These are phyloP conservation scores for Paramormyrops kingsleyae DNA, from an alignment of 2,113 vertebrate species.

Conservation along the genomic window DNA sequence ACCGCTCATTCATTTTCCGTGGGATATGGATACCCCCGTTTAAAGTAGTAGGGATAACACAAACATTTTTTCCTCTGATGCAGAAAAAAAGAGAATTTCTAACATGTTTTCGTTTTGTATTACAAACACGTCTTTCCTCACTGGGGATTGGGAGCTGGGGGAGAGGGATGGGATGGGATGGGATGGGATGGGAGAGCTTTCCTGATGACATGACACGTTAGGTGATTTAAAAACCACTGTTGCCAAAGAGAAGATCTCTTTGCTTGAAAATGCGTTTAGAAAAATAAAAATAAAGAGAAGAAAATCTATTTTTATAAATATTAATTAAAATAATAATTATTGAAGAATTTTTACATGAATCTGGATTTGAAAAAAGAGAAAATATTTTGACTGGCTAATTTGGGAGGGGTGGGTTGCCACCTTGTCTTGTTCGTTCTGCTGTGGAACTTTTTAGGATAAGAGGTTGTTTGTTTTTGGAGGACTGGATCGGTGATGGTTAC, in stretches of 20 bases:
- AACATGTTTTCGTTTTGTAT: constrained; percentile 88
- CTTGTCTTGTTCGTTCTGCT: constrained; percentile 99
- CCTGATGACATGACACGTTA: constrained; percentile 98
- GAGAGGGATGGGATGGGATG: constrained; percentile 77
- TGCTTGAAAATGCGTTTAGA: constrained; percentile 99
- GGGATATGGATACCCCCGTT: constrained; percentile 80
- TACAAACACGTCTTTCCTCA: constrained; percentile 94
- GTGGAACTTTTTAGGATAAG: constrained; percentile 99
- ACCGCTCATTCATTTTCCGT: constrained; percentile 75
- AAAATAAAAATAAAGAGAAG: constrained; percentile 89
- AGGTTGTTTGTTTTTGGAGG: constrained; percentile 93
- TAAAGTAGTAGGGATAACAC: constrained; percentile 77
- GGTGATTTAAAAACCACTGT: constrained; percentile 93
- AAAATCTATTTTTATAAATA: constrained; percentile 99
- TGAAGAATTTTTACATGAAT: constrained; percentile 99
- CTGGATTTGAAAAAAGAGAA: constrained; percentile 99
- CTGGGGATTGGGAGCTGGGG: constrained; percentile 79
- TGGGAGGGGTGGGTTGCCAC: constrained; percentile 86
- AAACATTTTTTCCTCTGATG: constrained; percentile 61
- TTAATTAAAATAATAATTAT: constrained; percentile 75
- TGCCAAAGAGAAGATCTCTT: constrained; percentile 99
- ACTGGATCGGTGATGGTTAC: constrained; percentile 96
- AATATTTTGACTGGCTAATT: constrained; percentile 99
- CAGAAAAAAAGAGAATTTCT: constrained; percentile 68
- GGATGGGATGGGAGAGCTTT: constrained; percentile 73